These are phyloP conservation scores for Rhabdornis inornatus DNA, from an alignment of 2,113 vertebrate genomes.

Conservation along the genomic window DNA sequence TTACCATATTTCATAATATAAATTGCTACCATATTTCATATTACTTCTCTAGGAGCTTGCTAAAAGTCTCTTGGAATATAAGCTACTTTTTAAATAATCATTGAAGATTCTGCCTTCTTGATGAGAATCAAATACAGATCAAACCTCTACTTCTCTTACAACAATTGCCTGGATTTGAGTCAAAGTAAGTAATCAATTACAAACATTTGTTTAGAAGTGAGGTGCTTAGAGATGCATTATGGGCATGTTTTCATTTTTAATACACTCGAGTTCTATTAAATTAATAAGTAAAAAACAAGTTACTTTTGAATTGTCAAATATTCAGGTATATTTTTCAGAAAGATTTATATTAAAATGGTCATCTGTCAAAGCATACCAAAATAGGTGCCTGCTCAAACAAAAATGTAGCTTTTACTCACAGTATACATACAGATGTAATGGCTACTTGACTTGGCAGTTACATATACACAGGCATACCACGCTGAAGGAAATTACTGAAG, in stretches of 20 bases:
- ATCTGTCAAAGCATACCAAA: constrained; percentile 6
- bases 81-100: not conserved
- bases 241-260: not conserved
- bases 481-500: not conserved
- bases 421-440: not conserved
- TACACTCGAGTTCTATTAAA: not conserved
- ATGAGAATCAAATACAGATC: not conserved
- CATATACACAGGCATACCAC: not conserved
- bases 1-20: not conserved
- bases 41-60: not conserved
- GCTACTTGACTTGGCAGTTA: not conserved
- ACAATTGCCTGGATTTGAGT: not conserved
- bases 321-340: not conserved
- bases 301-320: not conserved
- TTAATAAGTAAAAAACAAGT: not conserved
- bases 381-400: not conserved
- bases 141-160: not conserved
- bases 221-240: not conserved
- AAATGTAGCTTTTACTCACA: not conserved
- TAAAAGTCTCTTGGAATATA: not conserved
- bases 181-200: not conserved
- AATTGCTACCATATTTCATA: not conserved
- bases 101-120: not conserved
- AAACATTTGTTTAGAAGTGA: not conserved
- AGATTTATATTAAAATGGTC: not conserved